Evolutionary conservation across 35 echinoderm and acorn worm species (phyloP).

Genomic region (Holothuria glaberrima): DNA sequence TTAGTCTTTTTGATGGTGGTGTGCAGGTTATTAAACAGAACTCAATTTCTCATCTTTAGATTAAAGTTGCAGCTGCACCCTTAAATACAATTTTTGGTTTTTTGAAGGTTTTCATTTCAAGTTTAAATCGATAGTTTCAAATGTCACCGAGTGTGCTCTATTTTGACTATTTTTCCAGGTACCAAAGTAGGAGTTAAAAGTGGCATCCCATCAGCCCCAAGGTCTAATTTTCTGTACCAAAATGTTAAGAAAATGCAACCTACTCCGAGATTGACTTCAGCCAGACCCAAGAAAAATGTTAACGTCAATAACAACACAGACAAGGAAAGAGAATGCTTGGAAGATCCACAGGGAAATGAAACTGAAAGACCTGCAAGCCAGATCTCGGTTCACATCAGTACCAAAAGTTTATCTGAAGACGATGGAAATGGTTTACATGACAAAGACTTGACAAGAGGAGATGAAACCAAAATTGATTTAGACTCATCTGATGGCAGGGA

Average conservation of each 20-base stretch:
- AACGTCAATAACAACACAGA: neutral
- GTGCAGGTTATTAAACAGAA: no score
- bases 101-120: no score
- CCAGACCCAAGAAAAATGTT: neutral
- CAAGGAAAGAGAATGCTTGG: neutral
- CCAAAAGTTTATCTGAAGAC: neutral
- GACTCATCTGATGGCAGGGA: no score
- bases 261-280: neutral
- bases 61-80: no score
- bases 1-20: no score
- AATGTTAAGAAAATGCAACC: conserved; percentile 4
- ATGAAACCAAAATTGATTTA: no score
- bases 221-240: conserved; percentile 49
- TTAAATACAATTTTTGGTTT: no score
- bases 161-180: conserved; percentile 11
- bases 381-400: conserved; percentile 26
- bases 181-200: conserved; percentile 29
- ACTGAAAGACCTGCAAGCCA: conserved; percentile 12
- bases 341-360: neutral
- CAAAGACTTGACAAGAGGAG: no score
- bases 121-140: neutral
- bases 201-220: conserved; percentile 24
- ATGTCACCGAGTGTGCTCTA: neutral
- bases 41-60: no score
- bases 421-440: neutral